Evolutionary conservation across 2,797 vertebrate genomes (phyloP).

Genomic region (Hirundo rustica): DNA sequence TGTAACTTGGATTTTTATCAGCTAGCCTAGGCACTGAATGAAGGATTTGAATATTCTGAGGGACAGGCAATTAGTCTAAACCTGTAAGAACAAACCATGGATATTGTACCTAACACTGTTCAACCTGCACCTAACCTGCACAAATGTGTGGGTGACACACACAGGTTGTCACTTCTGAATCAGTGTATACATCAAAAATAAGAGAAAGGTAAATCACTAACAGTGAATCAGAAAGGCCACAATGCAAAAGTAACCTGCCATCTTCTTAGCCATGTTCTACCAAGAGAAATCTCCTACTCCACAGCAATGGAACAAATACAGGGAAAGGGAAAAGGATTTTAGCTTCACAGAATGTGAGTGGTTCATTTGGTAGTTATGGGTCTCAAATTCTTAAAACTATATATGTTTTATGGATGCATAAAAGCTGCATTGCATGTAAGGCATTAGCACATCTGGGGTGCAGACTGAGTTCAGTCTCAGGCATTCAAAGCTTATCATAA

Average conservation of each 20-base stretch:
- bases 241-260: neutral
- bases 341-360: neutral
- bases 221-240: neutral
- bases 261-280: neutral
- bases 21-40: neutral
- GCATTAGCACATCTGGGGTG: neutral
- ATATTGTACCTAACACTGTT: neutral
- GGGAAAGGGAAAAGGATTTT: neutral
- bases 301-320: neutral
- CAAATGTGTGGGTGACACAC: neutral
- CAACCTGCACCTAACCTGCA: neutral
- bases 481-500: neutral
- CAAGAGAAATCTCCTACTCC: neutral
- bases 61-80: neutral
- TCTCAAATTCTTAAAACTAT: neutral
- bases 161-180: neutral
- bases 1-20: neutral
- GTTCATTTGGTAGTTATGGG: neutral
- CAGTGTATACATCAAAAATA: rapidly evolving
- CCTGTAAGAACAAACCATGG: neutral
- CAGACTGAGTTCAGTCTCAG: neutral
- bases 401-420: neutral
- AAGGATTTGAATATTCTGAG: neutral
- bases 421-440: neutral
- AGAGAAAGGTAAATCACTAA: neutral